Percentiles rank a stretch among this genome's conserved stretches.
phyloP scores from a whole-genome alignment of 2,113 vertebrate species.

The Anser brachyrhynchus region DNA sequence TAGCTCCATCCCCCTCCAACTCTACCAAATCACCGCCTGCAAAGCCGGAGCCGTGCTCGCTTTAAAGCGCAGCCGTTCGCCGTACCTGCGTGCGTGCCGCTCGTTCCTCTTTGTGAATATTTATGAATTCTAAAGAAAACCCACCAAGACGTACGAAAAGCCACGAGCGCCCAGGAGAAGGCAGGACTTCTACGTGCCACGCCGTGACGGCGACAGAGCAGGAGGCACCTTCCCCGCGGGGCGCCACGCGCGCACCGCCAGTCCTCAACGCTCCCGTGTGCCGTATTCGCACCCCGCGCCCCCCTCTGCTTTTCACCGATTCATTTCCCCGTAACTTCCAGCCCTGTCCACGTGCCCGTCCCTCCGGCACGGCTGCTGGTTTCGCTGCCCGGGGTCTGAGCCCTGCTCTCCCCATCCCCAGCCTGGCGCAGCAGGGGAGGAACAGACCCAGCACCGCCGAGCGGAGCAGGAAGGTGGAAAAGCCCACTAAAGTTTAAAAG shows the following conservation, averaged over 20 bases:
- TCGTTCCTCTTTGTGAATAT: neutral
- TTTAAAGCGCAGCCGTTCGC: neutral
- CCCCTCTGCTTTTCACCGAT: neutral
- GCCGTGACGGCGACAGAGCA: neutral
- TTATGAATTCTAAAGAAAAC: neutral
- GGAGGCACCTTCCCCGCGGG: constrained; percentile 38
- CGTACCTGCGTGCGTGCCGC: no score
- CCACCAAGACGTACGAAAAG: neutral
- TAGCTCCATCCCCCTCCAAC: neutral
- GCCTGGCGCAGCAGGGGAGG: neutral
- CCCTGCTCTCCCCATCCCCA: neutral
- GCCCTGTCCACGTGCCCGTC: neutral
- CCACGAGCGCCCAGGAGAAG: neutral
- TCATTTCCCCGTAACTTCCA: neutral
- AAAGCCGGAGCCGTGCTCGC: neutral
- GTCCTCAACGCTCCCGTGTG: neutral
- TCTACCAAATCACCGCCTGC: neutral
- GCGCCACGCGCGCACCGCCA: neutral
- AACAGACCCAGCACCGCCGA: neutral
- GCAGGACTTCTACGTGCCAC: neutral
- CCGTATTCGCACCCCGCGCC: neutral
- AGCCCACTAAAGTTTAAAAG: neutral
- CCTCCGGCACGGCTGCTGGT: neutral
- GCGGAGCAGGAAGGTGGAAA: neutral
- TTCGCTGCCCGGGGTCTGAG: no score